Base-by-base conservation (phyloP, 2,888 invertebrate genomes). In the Eulithis testata region DNA sequence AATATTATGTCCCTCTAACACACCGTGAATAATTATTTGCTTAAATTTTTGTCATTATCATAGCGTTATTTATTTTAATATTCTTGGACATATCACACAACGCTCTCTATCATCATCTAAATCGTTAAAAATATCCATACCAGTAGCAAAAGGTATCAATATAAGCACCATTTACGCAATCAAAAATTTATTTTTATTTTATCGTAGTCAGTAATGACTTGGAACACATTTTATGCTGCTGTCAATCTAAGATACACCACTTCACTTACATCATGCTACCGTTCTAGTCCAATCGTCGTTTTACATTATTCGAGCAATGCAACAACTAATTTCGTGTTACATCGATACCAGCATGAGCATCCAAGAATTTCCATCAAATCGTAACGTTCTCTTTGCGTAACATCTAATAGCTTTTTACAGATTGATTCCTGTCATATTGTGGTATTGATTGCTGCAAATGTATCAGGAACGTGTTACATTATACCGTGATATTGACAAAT, bases 251-350 rank as follows among this genome's bases (percentile, higher is more conserved):
- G 58, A 76, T 76, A 77, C 78, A 71, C 76, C 68, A 77, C 73
- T 75, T 64, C 61, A 70, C 76, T 87, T 87, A 74, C 87, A 77
- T 84, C 83, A 87, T 79, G 74, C 60, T 69, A 70, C 78, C 73
- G 76, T 79, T 83, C 78, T 76, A 80, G 76, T 80, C 78, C 81
- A 78, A 82, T 82, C 78, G 71, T 77, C 82, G 84, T 71, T 84
- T 86, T 83, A 79, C 78, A 75, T 81, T 83, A 83, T 84, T 79
- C 79, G 81, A 83, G 21, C 21, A 21, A 87, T 87, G 85, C 88
- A 85, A 83, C 84, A 87, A 82, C 83, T 83, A 80, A 85, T 86
- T 87, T 85, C 65, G 79, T 81, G 78, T 87, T 86, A 85, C 84
- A 86, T 85, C 83, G 82, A 80, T 81, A 81, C 76, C 78, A 78